Evolutionary conservation across 2,888 invertebrate species (phyloP).

Genomic region (Trissolcus japonicus): DNA sequence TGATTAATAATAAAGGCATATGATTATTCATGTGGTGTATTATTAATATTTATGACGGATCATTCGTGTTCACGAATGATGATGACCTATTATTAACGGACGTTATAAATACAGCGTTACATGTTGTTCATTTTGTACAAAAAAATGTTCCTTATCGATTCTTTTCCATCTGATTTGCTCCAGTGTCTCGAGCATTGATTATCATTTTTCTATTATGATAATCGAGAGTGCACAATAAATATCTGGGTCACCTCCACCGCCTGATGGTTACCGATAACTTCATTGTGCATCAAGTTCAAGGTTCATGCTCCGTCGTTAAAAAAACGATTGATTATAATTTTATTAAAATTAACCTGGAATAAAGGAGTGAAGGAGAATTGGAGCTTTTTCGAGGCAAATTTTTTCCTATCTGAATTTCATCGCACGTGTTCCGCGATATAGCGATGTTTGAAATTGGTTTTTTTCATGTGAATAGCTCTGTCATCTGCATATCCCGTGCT

Average conservation of each 20-base stretch:
- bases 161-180: too few relatives aligned
- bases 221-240: background rate
- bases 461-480: conserved; percentile 7
- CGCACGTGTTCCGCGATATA: background rate
- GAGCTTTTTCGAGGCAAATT: background rate
- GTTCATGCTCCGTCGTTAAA: background rate
- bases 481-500: conserved; percentile 9
- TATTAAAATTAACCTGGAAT: background rate
- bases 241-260: background rate
- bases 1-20: conserved; percentile 8
- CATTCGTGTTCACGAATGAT: conserved; percentile 38
- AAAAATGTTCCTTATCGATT: too few relatives aligned
- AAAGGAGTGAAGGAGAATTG: too few relatives aligned
- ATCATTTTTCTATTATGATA: too few relatives aligned
- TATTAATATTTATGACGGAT: conserved; percentile 42
- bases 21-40: conserved; percentile 23
- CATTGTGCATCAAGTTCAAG: conserved; percentile 1
- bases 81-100: conserved; percentile 38
- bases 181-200: too few relatives aligned
- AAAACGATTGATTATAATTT: background rate
- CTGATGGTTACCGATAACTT: background rate
- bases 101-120: conserved; percentile 7
- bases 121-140: too few relatives aligned
- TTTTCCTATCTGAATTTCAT: conserved; percentile 17
- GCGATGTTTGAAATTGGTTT: conserved; percentile 5